Base-by-base conservation (phyloP, 1,140 invertebrate species). In the Dryas iulia region DNA sequence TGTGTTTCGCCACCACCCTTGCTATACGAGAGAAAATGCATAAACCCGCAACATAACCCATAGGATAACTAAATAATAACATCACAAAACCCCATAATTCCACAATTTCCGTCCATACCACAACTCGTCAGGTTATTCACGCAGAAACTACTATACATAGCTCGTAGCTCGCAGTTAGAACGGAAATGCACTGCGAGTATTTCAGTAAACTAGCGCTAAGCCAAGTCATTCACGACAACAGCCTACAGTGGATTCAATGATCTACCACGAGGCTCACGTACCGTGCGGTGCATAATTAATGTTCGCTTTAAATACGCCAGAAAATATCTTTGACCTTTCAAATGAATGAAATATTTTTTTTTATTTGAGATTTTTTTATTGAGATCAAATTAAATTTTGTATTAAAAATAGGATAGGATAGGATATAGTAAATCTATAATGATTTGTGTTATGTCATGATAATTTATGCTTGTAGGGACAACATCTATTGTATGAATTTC, bases 311-410 rank as follows among this genome's bases (percentile, higher is more conserved):
- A 47, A 47, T 47, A 47, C 39, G 39, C 39, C 6, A 18, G 14
- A n/a, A 47, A 47, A 47, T 47, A 47, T 47, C 39, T 47, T 47
- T 47, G 39, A 47, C 39, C 39, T 47, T 47, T 47, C 14, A 18
- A 47, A 47, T 47, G 39, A 47, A 47, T 47, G 39, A 18, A 47
- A 18, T 10, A 47, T 47, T 21, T 47, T 47, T 10, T 28, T 47
- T 47, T 47, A 8, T 47, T 47, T 47, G 7, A n/a, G n/a, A n/a
- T 18, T 14, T 47, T 47, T 47, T 47, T 18, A 7, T 10, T 21
- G 39, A 47, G 6, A 18, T 18, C 6, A 18, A 47, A 47, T 47
- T 47, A 18, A 47, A 47, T 47, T 47, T 10, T 18, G 7, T 18
- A 3, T 2, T 47, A n/a, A 18, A 21, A 47, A 39, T 39, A n/a